Percentiles rank a stretch among this genome's conserved stretches.
Evolutionary conservation across 2,113 vertebrate genomes (phyloP).

Genomic region (Sakesphorus luctuosus): DNA sequence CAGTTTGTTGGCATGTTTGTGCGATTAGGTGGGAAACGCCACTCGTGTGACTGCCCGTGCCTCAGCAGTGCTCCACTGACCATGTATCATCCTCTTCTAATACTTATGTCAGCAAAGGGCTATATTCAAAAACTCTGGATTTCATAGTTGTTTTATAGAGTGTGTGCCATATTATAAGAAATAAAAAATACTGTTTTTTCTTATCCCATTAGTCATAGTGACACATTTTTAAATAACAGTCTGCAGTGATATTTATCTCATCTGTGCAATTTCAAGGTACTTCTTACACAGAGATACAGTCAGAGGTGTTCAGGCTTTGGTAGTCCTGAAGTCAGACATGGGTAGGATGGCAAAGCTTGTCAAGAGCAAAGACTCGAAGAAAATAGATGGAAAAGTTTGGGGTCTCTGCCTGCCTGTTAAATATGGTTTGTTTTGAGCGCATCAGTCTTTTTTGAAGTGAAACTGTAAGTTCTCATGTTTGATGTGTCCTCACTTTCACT

Average conservation of each 20-base stretch:
- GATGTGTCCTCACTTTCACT: background rate
- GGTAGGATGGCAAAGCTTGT: background rate
- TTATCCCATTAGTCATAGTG: background rate
- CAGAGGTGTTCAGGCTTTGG: background rate
- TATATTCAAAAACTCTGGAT: background rate
- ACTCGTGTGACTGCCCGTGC: background rate
- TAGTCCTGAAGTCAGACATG: background rate
- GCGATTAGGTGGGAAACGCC: slow-evolving; percentile 36
- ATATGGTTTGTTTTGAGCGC: background rate
- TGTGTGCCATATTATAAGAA: background rate
- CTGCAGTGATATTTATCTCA: background rate
- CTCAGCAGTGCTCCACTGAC: background rate
- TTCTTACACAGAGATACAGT: background rate
- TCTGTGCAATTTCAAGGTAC: background rate
- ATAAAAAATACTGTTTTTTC: background rate
- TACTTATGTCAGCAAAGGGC: background rate
- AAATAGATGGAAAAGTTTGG: background rate
- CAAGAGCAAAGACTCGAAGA: background rate
- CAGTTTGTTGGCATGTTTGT: slow-evolving; percentile 55
- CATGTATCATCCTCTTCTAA: background rate
- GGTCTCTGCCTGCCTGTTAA: background rate
- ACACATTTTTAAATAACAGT: background rate
- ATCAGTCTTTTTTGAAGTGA: background rate
- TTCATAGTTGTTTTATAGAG: background rate
- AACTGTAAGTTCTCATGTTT: background rate